Base-by-base conservation (phyloP, 2,797 vertebrate genomes). In the Telmatherina bonti region DNA sequence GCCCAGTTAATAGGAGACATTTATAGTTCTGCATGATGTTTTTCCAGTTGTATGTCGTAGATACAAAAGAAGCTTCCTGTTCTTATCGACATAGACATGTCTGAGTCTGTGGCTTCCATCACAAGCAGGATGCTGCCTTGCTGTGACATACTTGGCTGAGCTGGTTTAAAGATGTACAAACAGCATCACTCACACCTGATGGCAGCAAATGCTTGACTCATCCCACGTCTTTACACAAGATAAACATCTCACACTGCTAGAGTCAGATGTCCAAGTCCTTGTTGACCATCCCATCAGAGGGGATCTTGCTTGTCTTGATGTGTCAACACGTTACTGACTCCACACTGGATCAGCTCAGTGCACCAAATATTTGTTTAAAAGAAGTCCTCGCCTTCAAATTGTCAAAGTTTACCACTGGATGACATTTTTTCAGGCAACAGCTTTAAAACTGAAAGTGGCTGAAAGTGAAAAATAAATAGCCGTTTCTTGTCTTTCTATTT, bases 41-140 rank as follows among this genome's bases (percentile, higher is more conserved):
- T 27, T 26, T 27, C 41, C 41, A 43, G 41, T 22, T 12, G 15
- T 18, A 55, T 47, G 43, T 49, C 11, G 31, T 59, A 20, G 5
- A 20, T 9, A 45, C 7, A 20, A 45, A n/a, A 18, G 13, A 43
- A 22, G 3, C 1, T 6, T 30, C 69, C 7, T 24, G 38, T 33
- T 51, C 2, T 52, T 30, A 31, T 22, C 38, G 9, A 35, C 70
- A 57, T 59, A 66, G 75, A 78, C 71, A 77, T 59, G 52, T 73
- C 79, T 77, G 70, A 59, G 26, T 53, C 36, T 67, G 79, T 74
- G 72, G 57, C 83, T 80, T 76, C 62, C 31, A 60, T 81, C 52
- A 53, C 79, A 73, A 82, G 56, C 68, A 62, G 57, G 54, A 66
- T 68, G 78, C 67, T 82, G 76, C 82, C 62, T 77, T 76, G 26